Conservation (phyloP, 2,888 invertebrate genomes). For the Matsumyia berberina region DNA sequence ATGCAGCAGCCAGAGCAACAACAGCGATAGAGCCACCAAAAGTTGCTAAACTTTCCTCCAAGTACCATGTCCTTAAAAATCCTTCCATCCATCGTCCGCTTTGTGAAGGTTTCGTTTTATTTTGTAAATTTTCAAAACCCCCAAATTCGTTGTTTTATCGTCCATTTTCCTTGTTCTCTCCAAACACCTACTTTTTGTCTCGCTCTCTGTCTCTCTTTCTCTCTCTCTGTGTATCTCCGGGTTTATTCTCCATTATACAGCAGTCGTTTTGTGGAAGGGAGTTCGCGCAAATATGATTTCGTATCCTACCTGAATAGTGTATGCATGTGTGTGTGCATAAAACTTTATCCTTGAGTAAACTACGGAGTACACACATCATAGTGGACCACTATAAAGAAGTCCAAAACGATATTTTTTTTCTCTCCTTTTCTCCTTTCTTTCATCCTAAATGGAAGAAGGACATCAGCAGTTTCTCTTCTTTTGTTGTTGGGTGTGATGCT, state of each 20-base stretch:
- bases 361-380: constrained; percentile 49
- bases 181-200: background rate
- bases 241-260: constrained; percentile 10
- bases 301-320: background rate
- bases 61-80: constrained; percentile 44
- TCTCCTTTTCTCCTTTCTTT: constrained; percentile 5
- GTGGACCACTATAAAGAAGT: constrained; percentile 52
- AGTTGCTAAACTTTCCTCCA: constrained; percentile 28
- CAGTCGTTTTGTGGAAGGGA: background rate
- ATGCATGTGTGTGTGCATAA: constrained; percentile 8
- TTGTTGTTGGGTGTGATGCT: constrained; percentile 73
- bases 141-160: constrained; percentile 52
- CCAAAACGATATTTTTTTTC: constrained; percentile 34
- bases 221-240: constrained; percentile 3
- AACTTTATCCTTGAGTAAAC: constrained; percentile 53
- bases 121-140: constrained; percentile 7
- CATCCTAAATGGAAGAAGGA: constrained; percentile 34
- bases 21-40: constrained; percentile 7
- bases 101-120: background rate
- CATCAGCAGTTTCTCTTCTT: constrained; percentile 49
- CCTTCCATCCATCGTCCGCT: background rate
- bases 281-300: constrained; percentile 47
- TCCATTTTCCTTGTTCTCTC: constrained; percentile 37
- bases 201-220: constrained; percentile 4
- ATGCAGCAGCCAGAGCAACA: constrained; percentile 35